These are phyloP conservation scores for Diachasmimorpha longicaudata DNA, from an alignment of 1,140 invertebrate genomes.

Conservation along the genomic window DNA sequence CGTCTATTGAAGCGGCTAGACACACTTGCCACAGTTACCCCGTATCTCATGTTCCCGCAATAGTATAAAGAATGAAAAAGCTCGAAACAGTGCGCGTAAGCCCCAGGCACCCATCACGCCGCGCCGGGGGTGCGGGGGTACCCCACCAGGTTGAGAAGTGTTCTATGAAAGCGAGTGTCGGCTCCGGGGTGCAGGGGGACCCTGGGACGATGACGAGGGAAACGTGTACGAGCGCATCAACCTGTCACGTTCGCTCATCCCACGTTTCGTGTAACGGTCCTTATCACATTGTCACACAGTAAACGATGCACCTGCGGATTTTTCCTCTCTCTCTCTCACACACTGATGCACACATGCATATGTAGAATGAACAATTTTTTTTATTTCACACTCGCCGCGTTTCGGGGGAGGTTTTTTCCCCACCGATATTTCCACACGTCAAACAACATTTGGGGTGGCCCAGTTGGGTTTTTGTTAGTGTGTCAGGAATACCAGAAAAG, in stretches of 20 bases:
- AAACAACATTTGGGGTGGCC: neutral
- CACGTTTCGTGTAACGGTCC: neutral
- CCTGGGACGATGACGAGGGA: constrained; percentile 1
- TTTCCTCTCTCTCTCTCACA: neutral
- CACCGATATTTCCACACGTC: neutral
- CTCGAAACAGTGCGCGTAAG: neutral
- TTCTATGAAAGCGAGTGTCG: neutral
- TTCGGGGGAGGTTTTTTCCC: neutral
- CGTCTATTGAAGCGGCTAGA: neutral
- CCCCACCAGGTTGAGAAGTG: neutral
- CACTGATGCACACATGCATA: neutral
- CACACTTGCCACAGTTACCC: neutral
- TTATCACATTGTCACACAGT: constrained; percentile 4
- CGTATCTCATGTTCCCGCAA: neutral
- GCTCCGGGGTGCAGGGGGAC: neutral
- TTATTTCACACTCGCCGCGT: neutral
- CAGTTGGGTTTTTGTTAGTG: neutral
- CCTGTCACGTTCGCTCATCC: constrained; percentile 20
- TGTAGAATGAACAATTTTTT: neutral
- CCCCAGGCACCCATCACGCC: neutral
- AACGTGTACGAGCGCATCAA: constrained; percentile 12
- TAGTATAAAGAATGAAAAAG: neutral
- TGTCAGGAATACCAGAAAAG: neutral
- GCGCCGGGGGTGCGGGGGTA: neutral
- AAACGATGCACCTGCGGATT: neutral